Conservation (phyloP, 1,140 invertebrate genomes). For the Rhagoletis pomonella region DNA sequence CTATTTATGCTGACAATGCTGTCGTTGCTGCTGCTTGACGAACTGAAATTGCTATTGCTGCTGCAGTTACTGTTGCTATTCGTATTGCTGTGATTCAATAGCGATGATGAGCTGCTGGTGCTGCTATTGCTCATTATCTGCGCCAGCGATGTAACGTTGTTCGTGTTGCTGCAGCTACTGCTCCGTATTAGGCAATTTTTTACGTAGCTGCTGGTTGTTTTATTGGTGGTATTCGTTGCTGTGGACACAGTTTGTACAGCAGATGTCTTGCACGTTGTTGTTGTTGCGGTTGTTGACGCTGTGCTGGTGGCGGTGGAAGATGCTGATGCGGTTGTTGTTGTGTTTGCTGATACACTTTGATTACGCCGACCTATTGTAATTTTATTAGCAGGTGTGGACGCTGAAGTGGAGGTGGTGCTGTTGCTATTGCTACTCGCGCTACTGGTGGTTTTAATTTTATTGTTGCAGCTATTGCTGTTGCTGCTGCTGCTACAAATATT, state of each 20-base stretch:
- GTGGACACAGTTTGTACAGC: conserved; percentile 63
- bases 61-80: conserved; percentile 60
- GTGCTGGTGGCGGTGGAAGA: background rate
- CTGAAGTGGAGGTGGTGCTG: background rate
- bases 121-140: conserved; percentile 70
- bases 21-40: conserved; percentile 63
- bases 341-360: background rate
- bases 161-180: conserved; percentile 72
- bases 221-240: conserved; percentile 65
- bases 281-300: conserved; percentile 7
- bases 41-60: conserved; percentile 58
- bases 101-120: conserved; percentile 64
- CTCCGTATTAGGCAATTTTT: conserved; percentile 72
- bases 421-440: conserved; percentile 16
- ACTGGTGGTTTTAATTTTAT: conserved; percentile 5
- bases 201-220: conserved; percentile 65
- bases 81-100: conserved; percentile 67
- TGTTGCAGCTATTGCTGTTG: background rate
- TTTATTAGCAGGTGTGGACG: conserved; percentile 7
- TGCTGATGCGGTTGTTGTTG: conserved; percentile 44
- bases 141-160: conserved; percentile 72
- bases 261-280: conserved; percentile 23
- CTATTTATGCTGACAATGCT: conserved; percentile 61
- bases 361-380: conserved; percentile 27
- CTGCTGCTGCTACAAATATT: conserved; percentile 22